A percentile compares a stretch with the other conserved stretches of the same genome.
phyloP scores from a whole-genome alignment of 1,140 invertebrate species.

The Lithobius niger region DNA sequence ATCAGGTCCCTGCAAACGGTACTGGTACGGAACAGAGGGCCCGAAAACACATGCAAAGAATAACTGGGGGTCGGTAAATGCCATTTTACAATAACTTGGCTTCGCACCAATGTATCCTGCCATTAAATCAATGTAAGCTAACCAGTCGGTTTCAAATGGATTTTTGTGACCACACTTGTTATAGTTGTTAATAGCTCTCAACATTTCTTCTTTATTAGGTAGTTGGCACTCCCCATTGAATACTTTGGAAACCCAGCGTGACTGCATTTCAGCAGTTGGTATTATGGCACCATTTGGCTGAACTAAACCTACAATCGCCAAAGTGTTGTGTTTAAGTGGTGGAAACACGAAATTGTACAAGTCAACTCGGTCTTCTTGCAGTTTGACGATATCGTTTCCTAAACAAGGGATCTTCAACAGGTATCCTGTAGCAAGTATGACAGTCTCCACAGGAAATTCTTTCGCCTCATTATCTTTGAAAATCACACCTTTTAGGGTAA shows the following conservation, averaged over 20 bases:
- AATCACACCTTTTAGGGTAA: too few species aligned
- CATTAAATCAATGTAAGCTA: too few species aligned
- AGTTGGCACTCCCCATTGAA: constrained; percentile 15
- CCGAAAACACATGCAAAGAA: too few species aligned
- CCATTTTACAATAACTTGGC: too few species aligned
- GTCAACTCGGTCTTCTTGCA: constrained; percentile 31
- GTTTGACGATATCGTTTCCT: constrained; percentile 12
- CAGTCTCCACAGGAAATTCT: constrained; percentile 24
- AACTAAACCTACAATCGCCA: constrained; percentile 39
- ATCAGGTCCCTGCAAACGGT: too few species aligned
- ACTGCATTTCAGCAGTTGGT: constrained; percentile 39
- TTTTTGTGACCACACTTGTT: too few species aligned
- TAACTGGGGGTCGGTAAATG: too few species aligned
- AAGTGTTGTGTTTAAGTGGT: constrained; percentile 26
- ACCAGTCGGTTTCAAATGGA: too few species aligned
- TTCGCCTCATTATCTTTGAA: neutral
- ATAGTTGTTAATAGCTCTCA: too few species aligned
- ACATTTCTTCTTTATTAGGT: constrained; percentile 26
- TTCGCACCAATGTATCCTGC: too few species aligned
- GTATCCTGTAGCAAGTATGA: constrained; percentile 34
- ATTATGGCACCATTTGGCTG: constrained; percentile 39
- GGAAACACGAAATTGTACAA: constrained; percentile 37
- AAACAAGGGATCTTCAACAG: constrained; percentile 33
- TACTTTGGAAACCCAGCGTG: constrained; percentile 28
- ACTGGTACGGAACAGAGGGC: too few species aligned